phyloP scores from a whole-genome alignment of 1,140 invertebrate species.

The Himalopsyche phryganea region DNA sequence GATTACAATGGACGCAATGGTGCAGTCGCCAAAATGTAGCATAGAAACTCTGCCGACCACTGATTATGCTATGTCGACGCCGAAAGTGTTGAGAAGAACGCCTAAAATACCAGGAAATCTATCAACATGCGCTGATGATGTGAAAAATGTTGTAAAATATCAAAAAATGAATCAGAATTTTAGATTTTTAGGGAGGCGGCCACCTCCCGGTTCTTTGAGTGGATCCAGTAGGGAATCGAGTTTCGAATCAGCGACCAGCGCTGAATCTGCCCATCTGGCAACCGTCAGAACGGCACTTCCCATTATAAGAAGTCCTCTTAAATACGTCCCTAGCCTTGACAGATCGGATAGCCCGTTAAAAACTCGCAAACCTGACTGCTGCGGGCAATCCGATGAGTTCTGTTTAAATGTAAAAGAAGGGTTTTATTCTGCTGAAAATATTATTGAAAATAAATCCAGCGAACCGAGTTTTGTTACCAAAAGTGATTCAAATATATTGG shows the following conservation, averaged over 20 bases:
- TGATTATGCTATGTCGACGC: slow-evolving; percentile 49
- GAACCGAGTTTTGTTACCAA: slow-evolving; percentile 28
- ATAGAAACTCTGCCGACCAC: slow-evolving; percentile 20
- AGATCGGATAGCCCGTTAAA: slow-evolving; percentile 27
- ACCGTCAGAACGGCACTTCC: slow-evolving; percentile 27
- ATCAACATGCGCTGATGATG: slow-evolving; percentile 63
- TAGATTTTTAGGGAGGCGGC: slow-evolving; percentile 42
- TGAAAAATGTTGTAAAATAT: slow-evolving; percentile 57
- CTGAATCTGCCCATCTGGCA: slow-evolving; percentile 33
- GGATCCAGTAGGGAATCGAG: slow-evolving; percentile 55
- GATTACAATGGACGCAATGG: slow-evolving; percentile 30
- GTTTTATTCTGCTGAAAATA: slow-evolving; percentile 47
- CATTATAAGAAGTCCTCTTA: slow-evolving; percentile 29
- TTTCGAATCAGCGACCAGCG: slow-evolving; percentile 52
- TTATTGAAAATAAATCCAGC: slow-evolving; percentile 36
- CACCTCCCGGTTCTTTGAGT: slow-evolving; percentile 37
- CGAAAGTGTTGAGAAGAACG: slow-evolving; percentile 58
- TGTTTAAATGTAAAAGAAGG: slow-evolving; percentile 38
- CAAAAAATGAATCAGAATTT: slow-evolving; percentile 54
- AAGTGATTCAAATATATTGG: slow-evolving; percentile 33
- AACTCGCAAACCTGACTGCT: slow-evolving; percentile 15
- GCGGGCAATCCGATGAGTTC: slow-evolving; percentile 21
- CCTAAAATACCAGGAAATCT: slow-evolving; percentile 64
- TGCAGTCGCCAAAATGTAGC: slow-evolving; percentile 6
- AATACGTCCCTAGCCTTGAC: slow-evolving; percentile 30